Evolutionary conservation across 1,140 invertebrate species (phyloP), one percentile per base, ranked within the genome.

Genomic region (Brachionus sp.): DNA sequence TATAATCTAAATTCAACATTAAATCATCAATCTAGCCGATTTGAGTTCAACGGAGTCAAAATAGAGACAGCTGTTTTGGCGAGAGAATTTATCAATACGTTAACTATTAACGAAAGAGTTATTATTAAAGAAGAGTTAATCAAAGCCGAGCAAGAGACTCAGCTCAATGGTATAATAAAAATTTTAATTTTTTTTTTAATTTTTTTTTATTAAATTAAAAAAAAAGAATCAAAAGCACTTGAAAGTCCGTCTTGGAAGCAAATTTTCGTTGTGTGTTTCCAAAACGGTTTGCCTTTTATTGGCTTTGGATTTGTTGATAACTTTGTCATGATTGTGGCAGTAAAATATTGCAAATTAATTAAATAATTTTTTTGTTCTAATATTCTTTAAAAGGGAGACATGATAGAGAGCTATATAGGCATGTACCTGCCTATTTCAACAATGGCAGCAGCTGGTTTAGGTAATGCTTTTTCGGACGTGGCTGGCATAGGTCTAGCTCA

Each of bases 301-400:
- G 83, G 83, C 3, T 84, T 84, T 23, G 83, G 83, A 6, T 84
- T 84, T 77, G 73, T 77, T 19, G 83, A 84, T 42, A 84, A 84
- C 50, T 84, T 84, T 77, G 23, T 84, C 2, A 84, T 84, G 83
- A 77, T 84, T 12, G 29, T 84, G 1, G 83, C 83, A 6, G 83
- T 84, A 77, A 53, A n/a, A n/a, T 6, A 23, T 0, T 0, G 19
- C 9, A 35, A 70, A 37, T 2, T 39, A 66, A 35, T 33, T 37
- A 0, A 66, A 2, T 29, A 33, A 33, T 66, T 66, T 77, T 42
- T 33, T 23, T 73, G n/a, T n/a, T 42, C 37, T 9, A 83, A 3
- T 13, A 37, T 66, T 62, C 7, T 7, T 39, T 64, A 4, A 82
- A 44, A 84, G 83, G 83, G 83, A 9, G 83, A 84, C 35, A 46